Percentiles rank a stretch among this genome's conserved stretches.
Conservation (phyloP, 2,113 vertebrate genomes). For the Falcunculus frontatus region DNA sequence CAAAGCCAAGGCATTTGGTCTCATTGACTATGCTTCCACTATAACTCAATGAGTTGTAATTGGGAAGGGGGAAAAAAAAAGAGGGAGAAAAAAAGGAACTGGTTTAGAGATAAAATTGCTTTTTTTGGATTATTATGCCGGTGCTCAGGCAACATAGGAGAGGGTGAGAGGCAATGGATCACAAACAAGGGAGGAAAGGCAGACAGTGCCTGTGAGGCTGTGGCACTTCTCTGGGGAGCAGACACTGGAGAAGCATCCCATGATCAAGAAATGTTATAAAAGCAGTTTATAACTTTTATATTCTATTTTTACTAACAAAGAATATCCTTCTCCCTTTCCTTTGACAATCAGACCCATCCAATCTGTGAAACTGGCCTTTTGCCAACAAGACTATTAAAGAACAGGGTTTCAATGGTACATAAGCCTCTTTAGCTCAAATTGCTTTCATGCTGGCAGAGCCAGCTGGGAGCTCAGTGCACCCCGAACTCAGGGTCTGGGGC, state of each 20-base stretch:
- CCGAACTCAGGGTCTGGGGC: background rate
- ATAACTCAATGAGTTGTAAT: background rate
- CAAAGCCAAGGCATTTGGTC: background rate
- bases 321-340: background rate
- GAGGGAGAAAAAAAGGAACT: background rate
- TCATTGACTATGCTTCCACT: background rate
- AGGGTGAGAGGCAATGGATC: rapidly evolving
- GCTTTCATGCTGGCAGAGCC: rapidly evolving
- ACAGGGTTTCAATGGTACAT: background rate
- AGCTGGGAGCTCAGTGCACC: background rate
- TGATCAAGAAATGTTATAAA: background rate
- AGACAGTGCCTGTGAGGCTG: background rate
- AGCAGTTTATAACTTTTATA: background rate
- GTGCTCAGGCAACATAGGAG: background rate
- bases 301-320: background rate
- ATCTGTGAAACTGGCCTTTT: background rate
- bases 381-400: background rate
- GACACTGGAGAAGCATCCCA: background rate
- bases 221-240: background rate
- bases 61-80: background rate
- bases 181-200: background rate
- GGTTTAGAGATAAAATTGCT: background rate
- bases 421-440: background rate
- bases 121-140: background rate
- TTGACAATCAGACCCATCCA: background rate